Evolutionary conservation across 2,797 vertebrate genomes (phyloP), one percentile per base, ranked within the genome.

Genomic region (Sebastolobus altivelis): DNA sequence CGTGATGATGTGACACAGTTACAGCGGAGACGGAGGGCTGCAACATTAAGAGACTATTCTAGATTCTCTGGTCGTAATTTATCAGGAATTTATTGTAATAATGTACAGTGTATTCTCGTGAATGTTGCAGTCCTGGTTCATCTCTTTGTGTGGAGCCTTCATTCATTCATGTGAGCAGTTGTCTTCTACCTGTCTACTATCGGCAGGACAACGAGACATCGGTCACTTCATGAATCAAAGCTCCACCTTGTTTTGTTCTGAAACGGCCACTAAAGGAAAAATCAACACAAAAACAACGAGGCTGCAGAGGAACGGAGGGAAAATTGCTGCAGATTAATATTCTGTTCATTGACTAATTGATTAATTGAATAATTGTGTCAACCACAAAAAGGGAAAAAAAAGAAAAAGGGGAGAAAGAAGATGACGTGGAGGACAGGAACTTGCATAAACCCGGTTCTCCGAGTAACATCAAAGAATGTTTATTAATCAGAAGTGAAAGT

Each of bases 191-290:
- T 58, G 65, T 61, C 10, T 55, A 56, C 35, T 14, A 4, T 65
- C 65, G 40, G 29, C 52, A 38, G 25, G 27, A 55, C 22, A 35
- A 49, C 6, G 16, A 4, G 54, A 25, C 52, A 14, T 71, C 14
- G 16, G 13, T 14, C 40, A 43, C 40, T 43, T 43, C 40, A 43
- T 49, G 35, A 77, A 71, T 77, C 13, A 13, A 52, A 43, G 25
- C 31, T 77, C 18, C 63, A 11, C 27, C 33, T 31, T 61, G 31
- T 69, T 79, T 75, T 75, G 22, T 55, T 79, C 13, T 73, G 8
- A 77, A 68, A 49, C 37, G 49, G 65, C 63, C 38, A 35, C 63
- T 18, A 2, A 79, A 61, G 35, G 27, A 54, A 59, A 80, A 55
- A 74, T 71, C 52, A 9, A 22, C 65, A 25, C 56, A 75, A 69